Base-by-base conservation (phyloP, 2,113 vertebrate species). In the Melanocharis versteri region DNA sequence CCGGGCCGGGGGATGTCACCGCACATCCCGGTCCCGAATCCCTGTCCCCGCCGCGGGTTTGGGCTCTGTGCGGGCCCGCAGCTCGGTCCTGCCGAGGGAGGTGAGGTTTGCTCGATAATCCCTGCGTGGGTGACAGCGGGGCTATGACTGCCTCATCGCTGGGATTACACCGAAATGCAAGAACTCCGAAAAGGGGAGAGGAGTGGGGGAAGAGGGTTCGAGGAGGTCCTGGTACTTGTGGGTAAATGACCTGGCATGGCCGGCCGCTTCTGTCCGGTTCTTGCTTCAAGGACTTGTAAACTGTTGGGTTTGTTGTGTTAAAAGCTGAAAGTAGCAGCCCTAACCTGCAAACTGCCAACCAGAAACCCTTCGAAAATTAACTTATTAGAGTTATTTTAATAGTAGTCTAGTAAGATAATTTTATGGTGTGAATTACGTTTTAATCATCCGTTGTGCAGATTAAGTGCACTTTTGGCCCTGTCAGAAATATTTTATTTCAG, bases 121-220 rank as follows among this genome's bases (percentile, higher is more conserved):
- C 35, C 42, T 6, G 47, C 2, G 8, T 7, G 45, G 85, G 30
- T 39, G 53, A 15, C 15, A 4, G 44, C 15, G 28, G 10, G 40
- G 44, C 47, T 27, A n/a, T 8, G 24, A 3, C 10, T 21, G 80
- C 53, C 15, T 28, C 27, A 4, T 7, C 22, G 11, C 0, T 39
- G 7, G 7, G 6, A 2, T 35, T 24, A 1, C 19, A 3, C 42
- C 33, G n/a, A 18, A 40, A 18, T 42, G 10, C 33, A 21, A 13
- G 45, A 9, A 5, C 33, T 35, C 9, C 20, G 1, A 3, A 28
- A 48, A 8, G 6, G 20, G 28, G 8, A 17, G 10, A 11, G 39
- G 7, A 2, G 0, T 9, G 31, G 20, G 26, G 15, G 22, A 9
- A 1, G n/a, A 16, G 57, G 24, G 13, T 4, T 28, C 6, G 7